Base-by-base conservation (phyloP, 1,140 invertebrate species). In the Procambarus clarkii region DNA sequence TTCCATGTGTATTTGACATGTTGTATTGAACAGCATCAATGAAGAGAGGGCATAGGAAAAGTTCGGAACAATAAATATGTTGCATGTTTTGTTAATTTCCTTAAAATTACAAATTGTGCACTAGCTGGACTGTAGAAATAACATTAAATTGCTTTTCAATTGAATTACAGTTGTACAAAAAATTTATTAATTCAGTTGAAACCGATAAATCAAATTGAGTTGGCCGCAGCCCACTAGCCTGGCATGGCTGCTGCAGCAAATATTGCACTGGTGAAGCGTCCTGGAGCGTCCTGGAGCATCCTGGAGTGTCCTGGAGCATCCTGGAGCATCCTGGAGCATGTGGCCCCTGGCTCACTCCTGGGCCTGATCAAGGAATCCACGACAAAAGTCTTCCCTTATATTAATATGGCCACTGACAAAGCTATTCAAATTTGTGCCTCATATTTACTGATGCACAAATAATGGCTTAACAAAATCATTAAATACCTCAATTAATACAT, bases 401-500 rank as follows among this genome's bases (percentile, higher is more conserved):
- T 87, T 87, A 87, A 87, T 87, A 87, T 87, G 85, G 85, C 85
- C 85, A 87, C 85, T 87, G 74, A 87, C 48, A 87, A 87, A 87
- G 54, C 76, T 77, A 87, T 87, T 87, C 48, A 77, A 87, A 50
- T 48, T 79, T 87, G 54, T 79, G 15, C 85, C 50, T 50, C 85
- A 87, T 79, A 48, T 34, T 54, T 64, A 64, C 74, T 74, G 85
- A 60, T 77, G 85, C 21, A 79, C 85, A 87, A 87, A 87, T 60
- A 78, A 76, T 77, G 74, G 81, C 34, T 69, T 86, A 86, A 74
- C 74, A 58, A 76, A 78, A 78, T 77, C 78, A 50, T 78, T 87
- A 78, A 79, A 87, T 87, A 79, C 34, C 45, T 78, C 77, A 46
- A 76, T 77, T 86, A 77, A 45, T 69, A 83, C 45, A 60, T 69